Base-by-base conservation (phyloP, 2,113 vertebrate genomes). In the Apodemus sylvaticus region DNA sequence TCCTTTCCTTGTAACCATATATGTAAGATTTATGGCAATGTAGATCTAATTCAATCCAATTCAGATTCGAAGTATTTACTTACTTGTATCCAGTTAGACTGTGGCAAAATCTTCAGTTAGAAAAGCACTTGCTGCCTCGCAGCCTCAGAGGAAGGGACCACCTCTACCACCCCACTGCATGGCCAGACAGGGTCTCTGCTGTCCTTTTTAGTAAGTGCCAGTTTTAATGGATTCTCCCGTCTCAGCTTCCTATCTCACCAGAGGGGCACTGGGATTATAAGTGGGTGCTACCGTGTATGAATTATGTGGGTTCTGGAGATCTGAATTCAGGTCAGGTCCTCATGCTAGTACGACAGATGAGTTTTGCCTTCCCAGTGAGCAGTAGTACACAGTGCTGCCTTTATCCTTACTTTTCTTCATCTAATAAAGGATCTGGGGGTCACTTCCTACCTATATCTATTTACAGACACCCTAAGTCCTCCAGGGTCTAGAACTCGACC, bases 1-100 rank as follows among this genome's bases (percentile, higher is more conserved):
- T 90, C 81, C 53, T 90, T 90, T 87, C 87, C 60, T 87, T 70
- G 31, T 66, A 89, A 19, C 64, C 85, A 81, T 76, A 62, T 96
- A 29, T 78, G 7, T 26, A 53, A 90, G 13, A 70, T 42, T 19
- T 36, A 0, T 78, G 70, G 92, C 85, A 78, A 89, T 68, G 39
- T 60, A 55, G 53, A 66, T 89, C 87, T 11, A 31, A 66, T 55
- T 89, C 24, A 53, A 22, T 53, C 12, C 16, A 62, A 55, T 24
- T 94, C 29, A 31, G 1, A 85, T 91, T 55, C 10, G 68, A 94
- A 77, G 26, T 13, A 31, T 55, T 55, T 58, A 45, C 68, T 83
- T 90, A 97, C 14, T 94, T 70, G 8, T 85, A 8, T 29, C 58
- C 14, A 42, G 39, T 85, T 31, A 20, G 39, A 66, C 29, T 48